Evolutionary conservation across 2,113 vertebrate genomes (phyloP), one percentile per base, ranked within the genome.

Genomic region (Chinchilla lanigera): DNA sequence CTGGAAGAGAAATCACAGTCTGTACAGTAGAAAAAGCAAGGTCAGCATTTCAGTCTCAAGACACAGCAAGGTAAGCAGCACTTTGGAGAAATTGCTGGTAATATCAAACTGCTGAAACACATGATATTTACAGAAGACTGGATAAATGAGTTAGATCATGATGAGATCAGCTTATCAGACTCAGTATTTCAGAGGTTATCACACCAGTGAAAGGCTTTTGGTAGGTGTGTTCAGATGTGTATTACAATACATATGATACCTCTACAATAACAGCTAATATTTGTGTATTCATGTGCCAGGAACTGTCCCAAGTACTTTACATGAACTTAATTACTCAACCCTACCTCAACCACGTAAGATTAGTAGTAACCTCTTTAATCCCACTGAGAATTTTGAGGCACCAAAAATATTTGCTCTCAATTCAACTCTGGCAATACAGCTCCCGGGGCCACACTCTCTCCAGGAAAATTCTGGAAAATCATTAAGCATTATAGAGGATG

Each of bases 11-110:
- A 47, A 38, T 0, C 41, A 44, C 20, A 80, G 60, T 52, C 75
- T 12, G 6, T 24, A 10, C 0, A 3, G 75, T 0, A 1, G 44
- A 12, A 63, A 65, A 50, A 17, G 44, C 0, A 4, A 50, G 13
- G 16, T 5, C 1, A 1, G 71, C 20, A 2, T 14, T 16, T 60
- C 33, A 5, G 73, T 56, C 28, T 47, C 35, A 67, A 89, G 38
- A 20, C n/a, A n/a, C 28, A 80, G 38, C 65, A 38, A 90, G 82
- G 41, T 22, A 22, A 61, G 65, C 33, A 61, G 44, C 1, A 17
- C 38, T 33, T 69, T 3, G 44, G n/a, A 78, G 47, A 89, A 33
- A 47, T 1, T 22, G 73, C 13, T 20, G 38, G 11, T 19, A 12
- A 0, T 1, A 38, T 33, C 67, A 20, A 11, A 50, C 0, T 10